These are phyloP conservation scores for Tetramorium bicarinatum DNA, from an alignment of 2,888 invertebrate species.

Conservation along the genomic window DNA sequence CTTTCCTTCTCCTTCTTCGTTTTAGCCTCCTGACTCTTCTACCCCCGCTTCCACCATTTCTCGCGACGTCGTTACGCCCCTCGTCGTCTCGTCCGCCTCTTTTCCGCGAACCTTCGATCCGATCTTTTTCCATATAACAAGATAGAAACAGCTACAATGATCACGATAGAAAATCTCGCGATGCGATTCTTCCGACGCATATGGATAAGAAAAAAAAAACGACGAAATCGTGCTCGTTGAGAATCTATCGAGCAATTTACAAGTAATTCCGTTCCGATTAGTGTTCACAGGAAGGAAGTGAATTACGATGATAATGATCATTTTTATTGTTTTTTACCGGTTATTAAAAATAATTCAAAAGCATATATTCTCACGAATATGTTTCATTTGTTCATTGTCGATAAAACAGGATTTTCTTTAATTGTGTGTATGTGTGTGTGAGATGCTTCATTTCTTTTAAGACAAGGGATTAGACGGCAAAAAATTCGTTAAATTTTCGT, in stretches of 20 bases:
- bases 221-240: constrained; percentile 10
- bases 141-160: constrained; percentile 5
- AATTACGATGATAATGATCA: constrained; percentile 23
- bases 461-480: neutral
- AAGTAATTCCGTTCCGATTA: constrained; percentile 20
- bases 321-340: neutral
- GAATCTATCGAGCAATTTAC: constrained; percentile 11
- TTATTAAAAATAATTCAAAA: constrained; percentile 15
- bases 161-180: constrained; percentile 4
- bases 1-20: constrained; percentile 59
- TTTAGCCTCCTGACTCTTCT: constrained; percentile 45
- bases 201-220: neutral
- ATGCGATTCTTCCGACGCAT: neutral
- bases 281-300: constrained; percentile 10
- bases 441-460: neutral
- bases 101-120: constrained; percentile 45
- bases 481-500: neutral
- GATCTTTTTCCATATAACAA: constrained; percentile 38
- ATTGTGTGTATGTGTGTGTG: neutral
- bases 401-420: neutral
- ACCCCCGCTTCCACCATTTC: constrained; percentile 33
- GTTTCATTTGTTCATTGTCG: neutral
- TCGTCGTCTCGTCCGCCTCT: constrained; percentile 52
- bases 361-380: neutral
- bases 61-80: constrained; percentile 44